Base-by-base conservation (phyloP, 2,113 vertebrate genomes). In the Cyrtonyx montezumae region DNA sequence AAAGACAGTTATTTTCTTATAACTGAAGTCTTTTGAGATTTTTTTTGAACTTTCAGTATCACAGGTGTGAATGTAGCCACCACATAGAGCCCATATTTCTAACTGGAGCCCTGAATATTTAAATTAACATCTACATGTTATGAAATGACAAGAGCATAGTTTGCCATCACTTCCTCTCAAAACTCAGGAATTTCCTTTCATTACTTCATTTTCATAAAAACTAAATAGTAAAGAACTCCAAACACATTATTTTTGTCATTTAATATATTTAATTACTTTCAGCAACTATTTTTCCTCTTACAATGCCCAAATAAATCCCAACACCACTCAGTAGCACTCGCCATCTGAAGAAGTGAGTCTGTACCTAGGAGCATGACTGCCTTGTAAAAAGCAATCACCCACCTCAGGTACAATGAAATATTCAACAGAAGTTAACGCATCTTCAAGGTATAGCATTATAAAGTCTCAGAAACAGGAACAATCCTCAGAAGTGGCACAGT, bases 371-470 rank as follows among this genome's bases (percentile, higher is more conserved):
- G 30, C 13, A 75, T 0, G 0, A 65, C 30, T 22, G 4, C 56
- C 69, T 34, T 61, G 56, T 40, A 42, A 66, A 75, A 66, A n/a
- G 18, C 67, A 53, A 22, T 66, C 43, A 48, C 9, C 43, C 37
- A 49, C 19, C 6, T 62, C 49, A 18, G 8, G 40, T 36, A 66
- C 28, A 89, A 69, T 26, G 65, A 75, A 79, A 75, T 2, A 3
- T 59, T 78, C 42, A 67, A 69, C 18, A 49, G 5, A 87, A 79
- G 36, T 30, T 71, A 79, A 58, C 21, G 46, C 5, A 46, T 71
- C 55, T 79, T 89, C 58, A 87, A 90, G 83, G 62, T 51, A 79
- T 74, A 84, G 51, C 58, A 90, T 83, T 92, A 40, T 51, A 66
- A 71, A 76, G 56, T 46, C 87, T 76, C 59, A 62, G 58, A 46